phyloP scores from a whole-genome alignment of 2,888 invertebrate species.

The Scrobipalpa atriplicella region DNA sequence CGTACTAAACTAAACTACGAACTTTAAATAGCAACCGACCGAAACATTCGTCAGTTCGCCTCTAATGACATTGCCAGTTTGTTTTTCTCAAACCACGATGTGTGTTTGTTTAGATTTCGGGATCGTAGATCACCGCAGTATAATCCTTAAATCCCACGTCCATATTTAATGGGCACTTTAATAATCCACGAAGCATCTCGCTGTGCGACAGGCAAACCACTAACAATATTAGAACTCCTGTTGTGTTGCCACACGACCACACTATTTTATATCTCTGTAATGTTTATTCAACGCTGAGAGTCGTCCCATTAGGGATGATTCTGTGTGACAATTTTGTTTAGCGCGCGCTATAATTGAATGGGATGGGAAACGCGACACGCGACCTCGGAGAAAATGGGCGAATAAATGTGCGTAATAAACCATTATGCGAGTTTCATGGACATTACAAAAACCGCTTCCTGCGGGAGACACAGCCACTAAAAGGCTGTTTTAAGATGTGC shows the following conservation, averaged over 20 bases:
- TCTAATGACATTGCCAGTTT: slow-evolving; percentile 61
- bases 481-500: slow-evolving; percentile 54
- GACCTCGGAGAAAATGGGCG: slow-evolving; percentile 64
- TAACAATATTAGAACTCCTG: slow-evolving; percentile 73
- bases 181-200: slow-evolving; percentile 59
- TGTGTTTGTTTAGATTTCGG: slow-evolving; percentile 49
- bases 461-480: slow-evolving; percentile 50
- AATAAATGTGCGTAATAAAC: slow-evolving; percentile 70
- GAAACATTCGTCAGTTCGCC: slow-evolving; percentile 58
- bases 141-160: slow-evolving; percentile 50
- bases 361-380: slow-evolving; percentile 72
- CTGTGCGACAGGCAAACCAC: slow-evolving; percentile 55
- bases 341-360: slow-evolving; percentile 74
- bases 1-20: slow-evolving; percentile 51
- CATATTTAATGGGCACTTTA: slow-evolving; percentile 57
- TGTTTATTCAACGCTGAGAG: slow-evolving; percentile 73
- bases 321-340: slow-evolving; percentile 72
- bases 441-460: slow-evolving; percentile 59
- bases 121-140: slow-evolving; percentile 37
- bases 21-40: slow-evolving; percentile 61
- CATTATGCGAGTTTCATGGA: slow-evolving; percentile 59
- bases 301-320: slow-evolving; percentile 73
- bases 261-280: slow-evolving; percentile 65
- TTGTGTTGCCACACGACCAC: slow-evolving; percentile 73
- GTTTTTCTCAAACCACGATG: slow-evolving; percentile 49